A percentile compares a stretch with the other conserved stretches of the same genome.
Evolutionary conservation across 2,113 vertebrate genomes (phyloP).

Genomic region (Pristiophorus japonicus): DNA sequence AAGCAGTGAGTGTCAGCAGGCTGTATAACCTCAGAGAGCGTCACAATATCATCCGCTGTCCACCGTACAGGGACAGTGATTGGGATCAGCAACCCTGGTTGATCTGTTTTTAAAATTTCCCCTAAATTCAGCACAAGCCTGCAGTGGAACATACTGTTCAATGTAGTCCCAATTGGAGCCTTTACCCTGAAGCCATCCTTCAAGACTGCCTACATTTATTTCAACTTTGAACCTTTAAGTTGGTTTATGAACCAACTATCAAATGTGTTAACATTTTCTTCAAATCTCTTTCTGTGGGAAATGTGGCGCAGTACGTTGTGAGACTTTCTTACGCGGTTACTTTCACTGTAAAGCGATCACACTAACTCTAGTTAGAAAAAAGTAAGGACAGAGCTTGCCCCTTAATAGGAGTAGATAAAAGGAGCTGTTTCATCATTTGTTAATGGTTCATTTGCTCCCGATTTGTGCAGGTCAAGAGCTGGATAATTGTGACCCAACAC

Average conservation of each 20-base stretch:
- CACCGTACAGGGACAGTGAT: neutral
- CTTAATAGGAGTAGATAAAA: neutral
- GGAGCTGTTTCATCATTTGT: neutral
- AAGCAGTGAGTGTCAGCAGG: neutral
- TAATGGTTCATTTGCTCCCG: neutral
- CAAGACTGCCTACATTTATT: neutral
- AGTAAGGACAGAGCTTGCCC: neutral
- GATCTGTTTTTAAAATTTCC: neutral
- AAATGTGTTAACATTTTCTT: neutral
- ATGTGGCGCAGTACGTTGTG: too few relatives aligned
- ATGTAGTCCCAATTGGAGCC: neutral
- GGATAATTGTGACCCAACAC: constrained; percentile 32
- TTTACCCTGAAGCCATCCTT: neutral
- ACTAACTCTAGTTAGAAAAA: neutral
- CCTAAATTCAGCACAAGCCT: neutral
- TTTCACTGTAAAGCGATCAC: neutral
- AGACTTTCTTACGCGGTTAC: neutral
- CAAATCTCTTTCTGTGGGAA: too few relatives aligned
- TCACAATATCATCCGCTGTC: neutral
- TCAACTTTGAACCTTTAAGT: neutral
- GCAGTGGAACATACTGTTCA: neutral
- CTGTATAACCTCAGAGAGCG: neutral
- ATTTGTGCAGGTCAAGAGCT: constrained; percentile 18
- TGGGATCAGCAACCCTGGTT: neutral
- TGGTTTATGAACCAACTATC: neutral